Conservation (phyloP, 2,113 vertebrate species). For the Neolamprologus longior region DNA sequence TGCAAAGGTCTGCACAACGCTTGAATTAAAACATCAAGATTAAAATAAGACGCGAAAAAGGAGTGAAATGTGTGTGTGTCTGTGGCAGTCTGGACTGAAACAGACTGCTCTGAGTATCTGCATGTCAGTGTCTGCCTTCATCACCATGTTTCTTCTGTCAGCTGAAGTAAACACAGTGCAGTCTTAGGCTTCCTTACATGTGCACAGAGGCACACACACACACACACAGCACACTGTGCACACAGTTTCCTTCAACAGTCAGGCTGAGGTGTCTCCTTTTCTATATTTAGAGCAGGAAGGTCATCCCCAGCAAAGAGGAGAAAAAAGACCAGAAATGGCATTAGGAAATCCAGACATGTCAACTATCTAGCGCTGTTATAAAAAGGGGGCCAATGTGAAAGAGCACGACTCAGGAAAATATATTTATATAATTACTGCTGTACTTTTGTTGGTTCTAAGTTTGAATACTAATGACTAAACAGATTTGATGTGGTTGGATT, state of each 20-base stretch:
- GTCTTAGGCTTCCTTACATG: not conserved
- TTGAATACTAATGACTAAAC: not conserved
- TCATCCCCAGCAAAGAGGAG: slow-evolving; percentile 12
- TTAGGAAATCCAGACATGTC: not conserved
- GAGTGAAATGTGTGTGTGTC: not conserved
- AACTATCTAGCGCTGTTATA: not conserved
- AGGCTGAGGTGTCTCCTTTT: slow-evolving; percentile 37
- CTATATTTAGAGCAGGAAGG: slow-evolving; percentile 51
- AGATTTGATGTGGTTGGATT: not conserved
- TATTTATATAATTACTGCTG: not conserved
- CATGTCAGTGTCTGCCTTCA: not conserved
- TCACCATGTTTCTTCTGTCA: not conserved
- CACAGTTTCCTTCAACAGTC: not conserved
- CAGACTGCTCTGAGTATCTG: not conserved
- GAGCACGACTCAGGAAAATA: not conserved
- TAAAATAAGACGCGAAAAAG: not conserved
- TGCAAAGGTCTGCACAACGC: not conserved
- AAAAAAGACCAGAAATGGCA: not conserved
- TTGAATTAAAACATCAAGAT: not conserved
- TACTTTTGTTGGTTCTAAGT: not conserved
- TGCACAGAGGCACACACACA: not conserved
- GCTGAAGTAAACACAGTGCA: not conserved
- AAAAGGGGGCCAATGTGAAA: not conserved
- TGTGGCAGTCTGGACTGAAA: not conserved
- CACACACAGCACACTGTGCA: not conserved